Evolutionary conservation across 2,797 vertebrate genomes (phyloP), one percentile per base, ranked within the genome.

Genomic region (Toxotes lorentzi): DNA sequence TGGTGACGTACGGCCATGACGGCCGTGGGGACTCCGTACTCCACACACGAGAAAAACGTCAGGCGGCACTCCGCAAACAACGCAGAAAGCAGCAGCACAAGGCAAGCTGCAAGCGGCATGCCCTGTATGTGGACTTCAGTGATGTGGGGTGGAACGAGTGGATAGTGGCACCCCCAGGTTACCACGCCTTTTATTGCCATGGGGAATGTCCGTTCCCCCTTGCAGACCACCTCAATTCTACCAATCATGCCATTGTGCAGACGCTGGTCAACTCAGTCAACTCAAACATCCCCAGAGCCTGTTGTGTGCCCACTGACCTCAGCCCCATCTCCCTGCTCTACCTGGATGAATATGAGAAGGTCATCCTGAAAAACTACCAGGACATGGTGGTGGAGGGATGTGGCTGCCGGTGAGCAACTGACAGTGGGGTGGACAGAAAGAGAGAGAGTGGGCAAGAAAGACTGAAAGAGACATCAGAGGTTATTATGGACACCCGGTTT

Each of bases 301-400:
- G 98, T 91, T 99, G 98, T 60, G 98, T 99, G 84, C 98, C 98
- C 64, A 99, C 98, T 32, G 98, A 99, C 91, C 97, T 99, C 90
- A 99, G 98, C 86, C 96, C 98, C 68, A 99, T 99, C 91, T 99
- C 98, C 56, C 95, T 99, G 95, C 97, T 99, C 81, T 99, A 99
- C 94, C 95, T 99, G 93, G 98, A 99, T 1, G 98, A 99, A 84
- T 97, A 99, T 3, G 98, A 99, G 91, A 99, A 99, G 93, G 98
- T 99, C 34, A 98, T 99, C 84, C 94, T 99, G 89, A 99, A 99
- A 96, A 99, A 99, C 94, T 99, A 99, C 84, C 98, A 99, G 94
- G 98, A 99, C 92, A 99, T 99, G 98, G 98, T 99, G 90, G 98
- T 99, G 89, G 98, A 99, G 94, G 98, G 98, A 73, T 99, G 98